A percentile compares a stretch with the other conserved stretches of the same genome.
These are phyloP conservation scores for Sapajus apella DNA, from an alignment of 2,113 vertebrate species.

Conservation along the genomic window DNA sequence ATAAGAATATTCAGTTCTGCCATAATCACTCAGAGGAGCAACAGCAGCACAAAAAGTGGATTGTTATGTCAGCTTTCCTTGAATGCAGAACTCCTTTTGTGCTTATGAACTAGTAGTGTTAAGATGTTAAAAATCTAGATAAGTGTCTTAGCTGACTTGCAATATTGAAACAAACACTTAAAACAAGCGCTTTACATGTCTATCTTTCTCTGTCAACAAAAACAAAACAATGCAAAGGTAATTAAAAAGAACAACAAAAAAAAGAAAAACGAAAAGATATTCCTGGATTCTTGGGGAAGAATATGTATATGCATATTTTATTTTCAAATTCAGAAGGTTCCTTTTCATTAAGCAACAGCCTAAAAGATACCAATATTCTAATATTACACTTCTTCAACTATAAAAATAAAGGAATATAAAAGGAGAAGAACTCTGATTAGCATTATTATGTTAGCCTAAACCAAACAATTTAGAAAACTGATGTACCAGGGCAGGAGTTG, in stretches of 20 bases:
- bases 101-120: background rate
- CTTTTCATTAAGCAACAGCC: conserved; percentile 1
- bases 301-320: background rate
- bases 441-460: conserved; percentile 1
- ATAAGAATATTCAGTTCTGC: background rate
- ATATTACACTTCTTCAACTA: background rate
- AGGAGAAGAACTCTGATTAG: background rate
- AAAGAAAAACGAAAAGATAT: background rate
- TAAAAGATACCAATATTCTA: background rate
- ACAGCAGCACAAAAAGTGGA: background rate
- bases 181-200: background rate
- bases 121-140: conserved; percentile 15
- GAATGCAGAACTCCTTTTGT: background rate
- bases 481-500: background rate
- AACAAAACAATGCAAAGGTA: background rate
- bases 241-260: background rate
- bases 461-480: conserved; percentile 48
- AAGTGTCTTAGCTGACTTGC: conserved; percentile 7
- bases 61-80: background rate
- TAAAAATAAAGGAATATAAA: background rate
- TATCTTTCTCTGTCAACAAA: background rate
- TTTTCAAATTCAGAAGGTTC: conserved; percentile 20
- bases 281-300: background rate
- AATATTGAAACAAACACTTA: conserved; percentile 49
- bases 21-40: background rate